Base-by-base conservation (phyloP, 2,797 vertebrate genomes). In the Tokudaia tokunoshimensis region DNA sequence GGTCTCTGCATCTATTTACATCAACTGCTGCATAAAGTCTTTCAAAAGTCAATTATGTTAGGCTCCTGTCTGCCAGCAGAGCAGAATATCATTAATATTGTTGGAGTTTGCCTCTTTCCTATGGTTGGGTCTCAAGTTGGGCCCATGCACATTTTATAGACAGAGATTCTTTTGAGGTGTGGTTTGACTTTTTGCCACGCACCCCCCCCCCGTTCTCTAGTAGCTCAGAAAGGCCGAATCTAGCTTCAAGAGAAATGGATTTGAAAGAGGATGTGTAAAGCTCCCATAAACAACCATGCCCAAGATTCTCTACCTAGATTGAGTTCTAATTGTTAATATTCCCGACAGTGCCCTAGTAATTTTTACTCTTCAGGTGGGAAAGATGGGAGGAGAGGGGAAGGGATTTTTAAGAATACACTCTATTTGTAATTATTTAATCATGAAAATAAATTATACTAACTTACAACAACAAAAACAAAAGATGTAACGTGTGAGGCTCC, bases 391-490 rank as follows among this genome's bases (percentile, higher is more conserved):
- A 57, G 31, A 83, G 26, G 67, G 55, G n/a, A 65, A 29, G 2
- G 10, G 3, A 50, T 72, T 86, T 75, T 72, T 31, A 3, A 41
- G 76, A 81, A 85, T 55, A 89, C 37, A 91, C 88, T 94, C 61
- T 96, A 95, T 92, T 89, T 95, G 22, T 70, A 94, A n/a, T 95
- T 96, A 79, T 95, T 83, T 96, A 91, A 94, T 95, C 67, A 89
- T 86, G 94, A 79, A 75, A 95, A 91, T 86, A 96, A 97, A 89
- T 15, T 78, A 37, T 85, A 91, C 89, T 89, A 89, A 91, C 12
- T n/a, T 47, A 88, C 65, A 83, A 91, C 93, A 26, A 70, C 34
- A 34, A 13, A 52, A 52, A 52, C 52, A 52, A 52, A 52, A 52
- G 12, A 52, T 52, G 52, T 52, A 52, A 52, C 13, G 11, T 52